phyloP scores from a whole-genome alignment of 2,888 invertebrate species.

The Epirrita christyi region DNA sequence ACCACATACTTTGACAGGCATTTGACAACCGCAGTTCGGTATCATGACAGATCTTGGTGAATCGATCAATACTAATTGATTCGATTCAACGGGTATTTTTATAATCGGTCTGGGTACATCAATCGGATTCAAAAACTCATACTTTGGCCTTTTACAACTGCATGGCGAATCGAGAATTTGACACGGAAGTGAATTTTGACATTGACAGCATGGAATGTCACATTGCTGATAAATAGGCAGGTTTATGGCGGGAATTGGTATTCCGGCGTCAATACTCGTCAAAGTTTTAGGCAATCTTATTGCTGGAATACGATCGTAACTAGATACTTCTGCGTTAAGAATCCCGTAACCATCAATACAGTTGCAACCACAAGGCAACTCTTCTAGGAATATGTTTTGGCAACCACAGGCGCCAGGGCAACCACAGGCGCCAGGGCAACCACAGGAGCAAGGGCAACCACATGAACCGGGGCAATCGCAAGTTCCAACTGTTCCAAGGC shows the following conservation, averaged over 20 bases:
- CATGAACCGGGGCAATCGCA: conserved; percentile 4
- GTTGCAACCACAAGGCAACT: conserved; percentile 26
- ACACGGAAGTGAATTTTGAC: conserved; percentile 17
- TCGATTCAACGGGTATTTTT: conserved; percentile 13
- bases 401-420: conserved; percentile 13
- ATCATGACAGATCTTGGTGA: conserved; percentile 1
- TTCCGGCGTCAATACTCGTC: background rate
- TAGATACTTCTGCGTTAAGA: conserved; percentile 17
- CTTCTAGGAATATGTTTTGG: conserved; percentile 26
- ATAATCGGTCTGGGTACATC: conserved; percentile 9
- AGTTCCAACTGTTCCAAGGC: no score
- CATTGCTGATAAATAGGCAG: conserved; percentile 9
- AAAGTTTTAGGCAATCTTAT: conserved; percentile 22
- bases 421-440: conserved; percentile 2
- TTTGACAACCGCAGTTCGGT: conserved; percentile 10
- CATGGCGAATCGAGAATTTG: conserved; percentile 3
- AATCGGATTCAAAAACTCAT: conserved; percentile 1
- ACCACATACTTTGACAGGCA: conserved; percentile 3
- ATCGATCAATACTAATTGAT: conserved; percentile 8
- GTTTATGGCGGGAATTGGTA: conserved; percentile 14
- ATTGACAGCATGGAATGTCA: conserved; percentile 19
- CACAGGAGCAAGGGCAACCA: conserved; percentile 3
- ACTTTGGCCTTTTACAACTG: background rate
- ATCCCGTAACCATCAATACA: conserved; percentile 20
- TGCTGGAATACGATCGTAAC: conserved; percentile 19